Evolutionary conservation across 2,888 invertebrate genomes (phyloP).

Genomic region (Agonopterix subpropinquella): DNA sequence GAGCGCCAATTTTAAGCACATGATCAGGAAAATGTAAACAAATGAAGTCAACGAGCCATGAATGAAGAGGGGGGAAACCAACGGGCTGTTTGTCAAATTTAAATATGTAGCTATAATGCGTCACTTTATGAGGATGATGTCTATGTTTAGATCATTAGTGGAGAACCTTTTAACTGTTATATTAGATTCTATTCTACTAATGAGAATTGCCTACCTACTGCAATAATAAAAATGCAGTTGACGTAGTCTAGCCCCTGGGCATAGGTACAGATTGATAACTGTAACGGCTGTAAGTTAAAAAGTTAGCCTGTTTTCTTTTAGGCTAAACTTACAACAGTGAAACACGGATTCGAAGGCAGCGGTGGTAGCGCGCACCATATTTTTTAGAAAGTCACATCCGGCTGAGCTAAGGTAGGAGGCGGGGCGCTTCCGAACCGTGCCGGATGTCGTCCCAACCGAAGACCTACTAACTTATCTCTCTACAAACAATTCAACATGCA

Average conservation of each 20-base stretch:
- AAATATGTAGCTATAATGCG: constrained; percentile 10
- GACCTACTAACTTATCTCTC: constrained; percentile 30
- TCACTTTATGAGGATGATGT: no score
- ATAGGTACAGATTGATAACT: no score
- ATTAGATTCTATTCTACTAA: no score
- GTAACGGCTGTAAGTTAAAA: no score
- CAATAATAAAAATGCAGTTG: no score
- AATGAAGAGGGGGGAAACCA: constrained; percentile 42
- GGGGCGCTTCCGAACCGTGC: constrained; percentile 54
- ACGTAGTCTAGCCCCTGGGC: no score
- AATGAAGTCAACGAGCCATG: constrained; percentile 39
- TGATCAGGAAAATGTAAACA: constrained; percentile 49
- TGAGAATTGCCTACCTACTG: no score
- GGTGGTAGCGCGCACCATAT: constrained; percentile 45
- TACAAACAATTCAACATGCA: neutral
- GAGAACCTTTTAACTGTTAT: no score
- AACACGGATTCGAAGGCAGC: constrained; percentile 2
- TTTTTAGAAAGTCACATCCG: constrained; percentile 75
- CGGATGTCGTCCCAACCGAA: constrained; percentile 49
- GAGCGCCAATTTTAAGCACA: neutral
- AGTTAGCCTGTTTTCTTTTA: neutral
- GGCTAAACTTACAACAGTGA: neutral
- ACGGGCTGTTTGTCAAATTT: constrained; percentile 43
- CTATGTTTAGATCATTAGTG: no score
- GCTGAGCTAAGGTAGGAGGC: constrained; percentile 43